These are phyloP conservation scores for Danio albolineatus DNA, from an alignment of 2,797 vertebrate genomes.

Conservation along the genomic window DNA sequence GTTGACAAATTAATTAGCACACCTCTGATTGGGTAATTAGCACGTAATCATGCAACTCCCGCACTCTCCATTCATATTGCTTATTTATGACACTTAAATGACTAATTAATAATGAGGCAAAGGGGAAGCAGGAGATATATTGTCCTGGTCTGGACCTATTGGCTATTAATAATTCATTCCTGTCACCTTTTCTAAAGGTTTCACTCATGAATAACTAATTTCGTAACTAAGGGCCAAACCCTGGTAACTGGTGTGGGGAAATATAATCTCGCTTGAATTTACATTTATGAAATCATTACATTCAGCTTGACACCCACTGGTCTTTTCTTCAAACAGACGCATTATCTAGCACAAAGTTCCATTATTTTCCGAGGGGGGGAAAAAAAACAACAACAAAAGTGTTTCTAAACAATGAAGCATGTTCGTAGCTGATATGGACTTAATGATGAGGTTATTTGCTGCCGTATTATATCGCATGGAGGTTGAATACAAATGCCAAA, in stretches of 20 bases:
- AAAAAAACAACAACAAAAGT: not conserved
- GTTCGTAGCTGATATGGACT: conserved; percentile 51
- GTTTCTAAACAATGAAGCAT: conserved; percentile 53
- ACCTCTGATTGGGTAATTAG: conserved; percentile 75
- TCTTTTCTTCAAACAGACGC: conserved; percentile 41
- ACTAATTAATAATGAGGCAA: conserved; percentile 73
- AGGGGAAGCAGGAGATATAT: conserved; percentile 73
- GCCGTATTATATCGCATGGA: conserved; percentile 30
- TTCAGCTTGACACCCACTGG: conserved; percentile 33
- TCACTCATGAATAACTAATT: conserved; percentile 68
- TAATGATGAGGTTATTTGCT: conserved; percentile 57
- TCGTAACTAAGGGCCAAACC: conserved; percentile 56
- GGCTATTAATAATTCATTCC: conserved; percentile 73
- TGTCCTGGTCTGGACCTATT: conserved; percentile 65
- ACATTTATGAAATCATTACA: conserved; percentile 51
- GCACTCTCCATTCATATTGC: conserved; percentile 76
- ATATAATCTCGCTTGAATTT: conserved; percentile 65
- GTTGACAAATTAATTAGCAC: conserved; percentile 70
- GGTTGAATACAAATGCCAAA: conserved; percentile 54
- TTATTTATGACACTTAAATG: conserved; percentile 77
- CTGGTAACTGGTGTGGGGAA: conserved; percentile 65
- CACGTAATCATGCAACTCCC: conserved; percentile 70
- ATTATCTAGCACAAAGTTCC: conserved; percentile 19
- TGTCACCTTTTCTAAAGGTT: conserved; percentile 70
- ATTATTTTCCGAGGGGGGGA: conserved; percentile 25